Percentiles rank a stretch among this genome's conserved stretches.
phyloP scores from a whole-genome alignment of 2,797 vertebrate species.

The Gouania willdenowi region DNA sequence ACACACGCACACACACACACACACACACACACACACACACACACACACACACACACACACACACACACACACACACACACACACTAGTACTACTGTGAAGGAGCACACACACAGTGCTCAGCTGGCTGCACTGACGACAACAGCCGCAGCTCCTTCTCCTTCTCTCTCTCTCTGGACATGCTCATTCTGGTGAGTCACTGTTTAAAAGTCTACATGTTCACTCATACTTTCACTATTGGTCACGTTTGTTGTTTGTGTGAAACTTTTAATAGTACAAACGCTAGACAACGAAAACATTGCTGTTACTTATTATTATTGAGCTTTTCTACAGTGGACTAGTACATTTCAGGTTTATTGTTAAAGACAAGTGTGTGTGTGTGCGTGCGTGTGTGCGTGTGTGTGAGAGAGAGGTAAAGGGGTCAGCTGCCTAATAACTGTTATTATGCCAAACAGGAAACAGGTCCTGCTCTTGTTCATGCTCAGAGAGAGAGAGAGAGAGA shows the following conservation, averaged over 20 bases:
- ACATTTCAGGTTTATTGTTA: too few relatives aligned
- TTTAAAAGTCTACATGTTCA: too few relatives aligned
- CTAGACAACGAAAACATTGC: too few relatives aligned
- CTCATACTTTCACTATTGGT: too few relatives aligned
- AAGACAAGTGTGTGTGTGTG: background rate
- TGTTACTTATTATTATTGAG: too few relatives aligned
- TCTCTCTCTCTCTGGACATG: conserved; percentile 25
- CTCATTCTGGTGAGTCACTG: conserved; percentile 55
- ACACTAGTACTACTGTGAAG: conserved; percentile 45
- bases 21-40: too few relatives aligned
- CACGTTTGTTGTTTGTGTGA: too few relatives aligned
- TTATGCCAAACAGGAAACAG: conserved; percentile 50
- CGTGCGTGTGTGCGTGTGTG: conserved; percentile 7
- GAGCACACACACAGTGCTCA: conserved; percentile 44
- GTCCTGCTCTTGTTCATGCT: conserved; percentile 14
- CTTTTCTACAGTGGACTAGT: too few relatives aligned
- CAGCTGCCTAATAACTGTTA: conserved; percentile 50
- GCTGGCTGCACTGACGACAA: conserved; percentile 31
- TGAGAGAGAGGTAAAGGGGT: conserved; percentile 55
- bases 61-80: too few relatives aligned
- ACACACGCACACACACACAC: too few relatives aligned
- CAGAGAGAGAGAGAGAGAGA: background rate
- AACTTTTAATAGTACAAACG: too few relatives aligned
- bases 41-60: too few relatives aligned
- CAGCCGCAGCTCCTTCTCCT: conserved; percentile 20